A percentile compares a stretch with the other conserved stretches of the same genome.
Evolutionary conservation across 2,888 invertebrate genomes (phyloP).

Genomic region (Euzetes globulus): DNA sequence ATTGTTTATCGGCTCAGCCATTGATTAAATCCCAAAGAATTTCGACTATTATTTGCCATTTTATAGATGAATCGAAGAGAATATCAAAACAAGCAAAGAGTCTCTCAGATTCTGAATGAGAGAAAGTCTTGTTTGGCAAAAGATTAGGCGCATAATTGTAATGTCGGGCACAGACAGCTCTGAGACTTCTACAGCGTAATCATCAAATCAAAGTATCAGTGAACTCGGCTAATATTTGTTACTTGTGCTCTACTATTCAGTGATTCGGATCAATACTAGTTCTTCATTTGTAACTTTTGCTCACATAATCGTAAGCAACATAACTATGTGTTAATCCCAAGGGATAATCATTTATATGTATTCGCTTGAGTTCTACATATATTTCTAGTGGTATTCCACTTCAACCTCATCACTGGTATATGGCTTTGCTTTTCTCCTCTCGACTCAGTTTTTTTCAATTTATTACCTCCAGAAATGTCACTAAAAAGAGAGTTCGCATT

Average conservation of each 20-base stretch:
- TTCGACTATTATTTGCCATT: not conserved
- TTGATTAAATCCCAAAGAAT: not conserved
- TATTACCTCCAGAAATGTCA: not conserved
- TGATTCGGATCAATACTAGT: slow-evolving; percentile 1
- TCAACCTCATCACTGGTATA: not conserved
- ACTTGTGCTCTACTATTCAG: not conserved
- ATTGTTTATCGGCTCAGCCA: slow-evolving; percentile 13
- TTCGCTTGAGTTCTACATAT: slow-evolving; percentile 13
- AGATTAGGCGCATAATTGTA: slow-evolving; percentile 14
- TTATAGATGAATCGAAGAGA: not conserved
- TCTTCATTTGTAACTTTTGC: not conserved
- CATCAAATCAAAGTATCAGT: not conserved
- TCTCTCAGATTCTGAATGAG: not conserved
- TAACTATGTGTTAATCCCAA: not conserved
- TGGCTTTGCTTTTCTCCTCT: not conserved
- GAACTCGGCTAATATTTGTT: not conserved
- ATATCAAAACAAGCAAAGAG: not conserved
- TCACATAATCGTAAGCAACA: slow-evolving; percentile 12
- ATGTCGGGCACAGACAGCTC: not conserved
- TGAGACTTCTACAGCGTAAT: not conserved
- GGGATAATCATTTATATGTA: slow-evolving; percentile 19
- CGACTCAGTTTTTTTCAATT: not conserved
- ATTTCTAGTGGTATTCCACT: not conserved
- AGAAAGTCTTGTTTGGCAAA: not conserved
- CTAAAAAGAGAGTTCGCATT: not conserved